Evolutionary conservation across 1,140 invertebrate species (phyloP).

Genomic region (Nomia melanderi): DNA sequence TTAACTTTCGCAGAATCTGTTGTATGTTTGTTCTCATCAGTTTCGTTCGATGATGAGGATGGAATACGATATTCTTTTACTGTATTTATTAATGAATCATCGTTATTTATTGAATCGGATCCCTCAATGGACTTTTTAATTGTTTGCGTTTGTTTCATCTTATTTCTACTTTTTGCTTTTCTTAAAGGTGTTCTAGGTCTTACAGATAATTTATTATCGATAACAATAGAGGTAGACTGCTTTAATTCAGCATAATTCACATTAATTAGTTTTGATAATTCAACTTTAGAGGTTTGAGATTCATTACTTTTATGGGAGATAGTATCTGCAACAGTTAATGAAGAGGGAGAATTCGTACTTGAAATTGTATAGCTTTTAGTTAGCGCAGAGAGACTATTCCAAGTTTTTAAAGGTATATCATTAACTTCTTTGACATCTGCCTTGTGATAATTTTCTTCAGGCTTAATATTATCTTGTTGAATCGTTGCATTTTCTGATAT

Average conservation of each 20-base stretch:
- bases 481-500: not conserved
- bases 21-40: too few relatives aligned
- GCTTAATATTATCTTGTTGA: not conserved
- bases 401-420: constrained; percentile 63
- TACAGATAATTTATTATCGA: constrained; percentile 5
- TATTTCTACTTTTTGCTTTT: constrained; percentile 53
- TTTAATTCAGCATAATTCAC: constrained; percentile 69
- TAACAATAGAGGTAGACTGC: constrained; percentile 20
- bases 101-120: constrained; percentile 61
- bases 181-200: constrained; percentile 45
- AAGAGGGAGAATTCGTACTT: constrained; percentile 18
- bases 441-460: constrained; percentile 11
- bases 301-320: constrained; percentile 26
- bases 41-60: not conserved
- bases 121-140: constrained; percentile 44
- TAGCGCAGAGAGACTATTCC: constrained; percentile 69
- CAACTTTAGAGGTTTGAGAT: constrained; percentile 31
- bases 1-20: constrained; percentile 28
- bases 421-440: constrained; percentile 31
- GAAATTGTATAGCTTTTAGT: constrained; percentile 44
- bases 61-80: constrained; percentile 40
- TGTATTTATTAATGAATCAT: constrained; percentile 39
- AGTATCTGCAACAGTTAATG: constrained; percentile 9
- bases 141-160: constrained; percentile 29
- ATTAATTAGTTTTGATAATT: constrained; percentile 71